phyloP scores from a whole-genome alignment of 2,797 vertebrate species.

The Tenualosa thibaudeaui region DNA sequence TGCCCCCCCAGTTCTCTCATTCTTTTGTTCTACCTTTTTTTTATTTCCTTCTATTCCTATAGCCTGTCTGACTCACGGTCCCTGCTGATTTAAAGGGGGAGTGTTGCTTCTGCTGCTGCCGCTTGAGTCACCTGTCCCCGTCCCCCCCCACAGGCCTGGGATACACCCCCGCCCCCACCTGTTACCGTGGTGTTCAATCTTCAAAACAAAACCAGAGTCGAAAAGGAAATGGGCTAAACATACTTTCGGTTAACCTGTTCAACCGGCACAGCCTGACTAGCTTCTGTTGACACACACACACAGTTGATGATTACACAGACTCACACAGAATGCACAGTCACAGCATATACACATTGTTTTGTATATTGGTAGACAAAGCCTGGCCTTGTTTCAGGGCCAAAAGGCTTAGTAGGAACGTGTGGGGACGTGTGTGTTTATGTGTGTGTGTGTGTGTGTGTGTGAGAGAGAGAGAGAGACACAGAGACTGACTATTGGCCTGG shows the following conservation, averaged over 20 bases:
- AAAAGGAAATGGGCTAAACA: background rate
- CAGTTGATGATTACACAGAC: background rate
- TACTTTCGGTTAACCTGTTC: background rate
- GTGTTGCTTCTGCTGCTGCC: background rate
- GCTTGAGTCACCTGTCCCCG: background rate
- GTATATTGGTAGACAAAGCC: slow-evolving; percentile 19
- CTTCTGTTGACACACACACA: background rate
- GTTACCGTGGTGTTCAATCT: background rate
- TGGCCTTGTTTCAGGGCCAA: slow-evolving; percentile 18
- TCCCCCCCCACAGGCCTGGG: background rate
- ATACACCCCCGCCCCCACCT: background rate
- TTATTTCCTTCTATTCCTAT: background rate
- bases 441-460: slow-evolving; percentile 5
- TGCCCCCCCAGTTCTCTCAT: too few relatives aligned
- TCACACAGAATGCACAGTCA: background rate
- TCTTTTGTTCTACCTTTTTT: background rate
- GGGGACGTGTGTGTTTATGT: background rate
- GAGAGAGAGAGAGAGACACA: background rate
- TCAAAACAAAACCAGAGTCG: background rate
- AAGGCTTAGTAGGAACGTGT: background rate
- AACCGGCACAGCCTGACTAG: background rate
- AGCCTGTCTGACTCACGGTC: background rate
- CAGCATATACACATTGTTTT: slow-evolving; percentile 3
- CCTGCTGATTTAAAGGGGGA: background rate
- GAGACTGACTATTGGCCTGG: background rate